These are phyloP conservation scores for Neodon shergylaensis DNA, from an alignment of 2,113 vertebrate species.

Conservation along the genomic window DNA sequence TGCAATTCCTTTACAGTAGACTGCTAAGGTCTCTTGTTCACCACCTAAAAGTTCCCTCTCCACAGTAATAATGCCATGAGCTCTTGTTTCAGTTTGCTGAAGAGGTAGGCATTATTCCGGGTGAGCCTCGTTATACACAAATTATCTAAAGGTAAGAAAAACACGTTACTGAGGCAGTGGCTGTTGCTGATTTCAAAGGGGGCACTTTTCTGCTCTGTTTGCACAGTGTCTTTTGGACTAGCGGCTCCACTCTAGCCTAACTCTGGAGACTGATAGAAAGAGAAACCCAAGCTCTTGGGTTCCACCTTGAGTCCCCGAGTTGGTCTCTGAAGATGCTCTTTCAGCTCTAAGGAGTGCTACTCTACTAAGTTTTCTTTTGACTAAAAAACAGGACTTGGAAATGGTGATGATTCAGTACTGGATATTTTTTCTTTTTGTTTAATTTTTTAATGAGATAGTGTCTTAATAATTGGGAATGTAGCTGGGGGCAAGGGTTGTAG, in stretches of 20 bases:
- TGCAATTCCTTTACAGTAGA: slow-evolving; percentile 16
- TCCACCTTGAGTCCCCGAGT: background rate
- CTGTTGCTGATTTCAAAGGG: background rate
- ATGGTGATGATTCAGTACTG: background rate
- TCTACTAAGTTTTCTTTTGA: background rate
- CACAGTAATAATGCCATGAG: background rate
- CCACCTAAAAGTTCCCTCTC: background rate
- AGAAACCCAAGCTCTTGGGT: background rate
- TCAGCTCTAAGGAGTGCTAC: background rate
- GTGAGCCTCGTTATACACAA: background rate
- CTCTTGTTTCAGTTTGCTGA: background rate
- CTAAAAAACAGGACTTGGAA: background rate
- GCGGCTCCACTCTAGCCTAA: background rate
- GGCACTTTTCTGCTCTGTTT: background rate
- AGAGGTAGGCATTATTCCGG: background rate
- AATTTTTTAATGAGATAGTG: background rate
- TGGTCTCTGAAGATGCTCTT: background rate
- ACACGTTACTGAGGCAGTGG: background rate
- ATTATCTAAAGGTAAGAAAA: background rate
- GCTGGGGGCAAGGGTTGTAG: background rate
- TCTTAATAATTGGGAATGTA: slow-evolving; percentile 22
- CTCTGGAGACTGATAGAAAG: background rate
- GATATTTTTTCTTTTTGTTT: slow-evolving; percentile 9
- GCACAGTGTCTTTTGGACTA: background rate
- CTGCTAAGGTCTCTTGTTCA: background rate